Evolutionary conservation across 2,797 vertebrate species (phyloP).

Genomic region (Valencia hispanica): DNA sequence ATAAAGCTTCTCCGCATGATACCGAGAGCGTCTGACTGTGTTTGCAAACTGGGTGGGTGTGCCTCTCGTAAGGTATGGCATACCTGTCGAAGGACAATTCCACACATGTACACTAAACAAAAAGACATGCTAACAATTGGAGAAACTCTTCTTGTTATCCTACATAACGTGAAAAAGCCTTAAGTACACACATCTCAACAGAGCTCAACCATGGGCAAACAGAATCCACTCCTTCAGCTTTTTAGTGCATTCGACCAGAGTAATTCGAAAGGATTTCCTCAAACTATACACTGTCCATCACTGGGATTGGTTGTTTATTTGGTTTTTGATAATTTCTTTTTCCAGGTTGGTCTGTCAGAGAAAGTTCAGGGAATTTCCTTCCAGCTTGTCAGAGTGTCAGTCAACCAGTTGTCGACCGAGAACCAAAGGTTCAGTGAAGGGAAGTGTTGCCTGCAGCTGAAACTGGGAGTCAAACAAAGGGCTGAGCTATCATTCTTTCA

Average conservation of each 20-base stretch:
- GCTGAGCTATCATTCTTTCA: conserved; percentile 39
- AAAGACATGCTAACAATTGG: conserved; percentile 53
- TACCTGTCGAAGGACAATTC: conserved; percentile 48
- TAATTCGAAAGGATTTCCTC: conserved; percentile 68
- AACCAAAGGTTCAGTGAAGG: conserved; percentile 50
- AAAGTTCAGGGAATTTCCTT: conserved; percentile 46
- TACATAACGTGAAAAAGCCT: conserved; percentile 52
- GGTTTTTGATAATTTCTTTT: conserved; percentile 48
- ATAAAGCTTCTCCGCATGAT: conserved; percentile 62
- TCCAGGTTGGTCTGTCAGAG: conserved; percentile 39
- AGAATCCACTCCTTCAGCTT: conserved; percentile 52
- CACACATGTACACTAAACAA: conserved; percentile 58
- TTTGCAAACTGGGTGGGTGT: conserved; percentile 73
- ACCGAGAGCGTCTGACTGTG: conserved; percentile 65
- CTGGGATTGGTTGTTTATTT: conserved; percentile 59
- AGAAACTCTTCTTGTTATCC: conserved; percentile 59
- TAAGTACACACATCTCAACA: conserved; percentile 61
- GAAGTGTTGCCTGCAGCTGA: conserved; percentile 59
- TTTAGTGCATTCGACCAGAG: conserved; percentile 58
- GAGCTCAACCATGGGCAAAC: conserved; percentile 59
- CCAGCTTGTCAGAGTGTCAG: conserved; percentile 43
- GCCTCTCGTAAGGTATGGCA: conserved; percentile 53
- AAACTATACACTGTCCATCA: conserved; percentile 35
- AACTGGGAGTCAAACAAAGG: conserved; percentile 30
- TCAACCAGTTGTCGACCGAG: conserved; percentile 59